Conservation (phyloP, 2,888 invertebrate genomes). For the Tenthredo livida region DNA sequence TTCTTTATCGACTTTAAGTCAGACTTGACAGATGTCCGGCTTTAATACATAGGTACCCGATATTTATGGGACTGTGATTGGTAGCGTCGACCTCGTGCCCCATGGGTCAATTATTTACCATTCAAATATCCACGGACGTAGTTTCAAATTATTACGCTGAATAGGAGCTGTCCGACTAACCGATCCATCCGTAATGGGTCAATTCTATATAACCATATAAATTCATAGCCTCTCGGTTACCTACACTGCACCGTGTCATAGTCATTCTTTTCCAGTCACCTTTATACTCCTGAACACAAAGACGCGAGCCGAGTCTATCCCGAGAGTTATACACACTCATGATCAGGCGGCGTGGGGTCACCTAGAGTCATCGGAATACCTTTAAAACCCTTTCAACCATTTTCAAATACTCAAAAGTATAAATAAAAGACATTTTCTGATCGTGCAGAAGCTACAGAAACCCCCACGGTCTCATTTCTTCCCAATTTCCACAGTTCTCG, state of each 20-base stretch:
- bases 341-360: not conserved
- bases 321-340: not conserved
- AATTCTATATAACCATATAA: constrained; percentile 42
- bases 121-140: constrained; percentile 25
- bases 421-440: not conserved
- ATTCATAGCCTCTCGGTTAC: constrained; percentile 5
- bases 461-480: not conserved
- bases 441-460: not conserved
- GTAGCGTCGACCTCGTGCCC: constrained; percentile 38
- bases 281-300: not conserved
- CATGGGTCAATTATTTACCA: constrained; percentile 32
- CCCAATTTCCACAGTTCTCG: not conserved
- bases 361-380: not conserved
- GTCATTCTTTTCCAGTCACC: not conserved
- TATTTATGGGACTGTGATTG: constrained; percentile 48
- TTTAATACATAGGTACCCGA: constrained; percentile 23
- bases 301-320: not conserved
- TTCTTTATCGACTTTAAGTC: constrained; percentile 9
- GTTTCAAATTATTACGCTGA: constrained; percentile 39
- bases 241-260: no score
- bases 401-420: not conserved
- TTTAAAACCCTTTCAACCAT: not conserved
- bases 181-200: constrained; percentile 33
- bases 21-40: constrained; percentile 29
- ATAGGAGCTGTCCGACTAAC: constrained; percentile 23